A percentile compares a stretch with the other conserved stretches of the same genome.
Conservation (phyloP, 2,888 invertebrate genomes). For the Melanargia galathea region DNA sequence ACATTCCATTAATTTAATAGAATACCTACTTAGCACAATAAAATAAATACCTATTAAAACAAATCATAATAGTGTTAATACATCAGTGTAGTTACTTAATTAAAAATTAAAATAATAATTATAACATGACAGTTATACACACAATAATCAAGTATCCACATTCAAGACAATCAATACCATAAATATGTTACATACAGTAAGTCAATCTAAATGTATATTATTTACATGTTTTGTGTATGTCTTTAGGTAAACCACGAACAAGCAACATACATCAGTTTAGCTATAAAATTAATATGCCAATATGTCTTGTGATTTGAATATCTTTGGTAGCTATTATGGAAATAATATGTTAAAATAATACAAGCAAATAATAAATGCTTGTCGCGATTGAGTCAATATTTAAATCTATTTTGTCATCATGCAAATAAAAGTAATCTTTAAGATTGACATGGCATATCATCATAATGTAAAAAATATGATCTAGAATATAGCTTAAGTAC, state of each 20-base stretch:
- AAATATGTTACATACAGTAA: slow-evolving; percentile 31
- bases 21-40: slow-evolving; percentile 70
- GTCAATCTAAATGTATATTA: slow-evolving; percentile 31
- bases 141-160: slow-evolving; percentile 24
- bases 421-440: slow-evolving; percentile 20
- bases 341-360: slow-evolving; percentile 14
- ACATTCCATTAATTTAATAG: slow-evolving; percentile 72
- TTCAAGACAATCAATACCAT: slow-evolving; percentile 15
- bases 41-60: slow-evolving; percentile 78
- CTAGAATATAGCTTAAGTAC: slow-evolving; percentile 56
- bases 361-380: slow-evolving; percentile 17
- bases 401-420: slow-evolving; percentile 6
- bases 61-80: slow-evolving; percentile 70
- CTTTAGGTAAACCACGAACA: slow-evolving; percentile 18
- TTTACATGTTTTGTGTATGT: slow-evolving; percentile 32
- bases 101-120: slow-evolving; percentile 45
- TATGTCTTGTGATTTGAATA: slow-evolving; percentile 22
- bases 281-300: slow-evolving; percentile 29
- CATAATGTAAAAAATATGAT: slow-evolving; percentile 20
- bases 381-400: slow-evolving; percentile 2
- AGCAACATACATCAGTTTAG: slow-evolving; percentile 30
- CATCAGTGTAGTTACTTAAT: slow-evolving; percentile 64
- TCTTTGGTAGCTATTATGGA: slow-evolving; percentile 39
- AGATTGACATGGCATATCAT: slow-evolving; percentile 30
- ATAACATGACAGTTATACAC: slow-evolving; percentile 41